Conservation (phyloP, 2,888 invertebrate genomes). For the Hypolimnas misippus region DNA sequence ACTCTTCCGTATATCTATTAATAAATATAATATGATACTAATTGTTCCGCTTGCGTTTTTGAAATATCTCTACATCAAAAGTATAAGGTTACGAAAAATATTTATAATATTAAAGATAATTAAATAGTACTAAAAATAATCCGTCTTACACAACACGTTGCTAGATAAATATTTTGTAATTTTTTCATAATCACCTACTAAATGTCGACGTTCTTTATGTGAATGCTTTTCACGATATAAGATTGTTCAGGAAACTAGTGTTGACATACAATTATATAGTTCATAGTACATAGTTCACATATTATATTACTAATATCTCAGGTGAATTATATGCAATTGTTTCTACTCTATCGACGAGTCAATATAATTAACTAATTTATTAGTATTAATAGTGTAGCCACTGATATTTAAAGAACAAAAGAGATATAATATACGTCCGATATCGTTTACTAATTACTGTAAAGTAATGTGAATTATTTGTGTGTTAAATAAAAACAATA, state of each 20-base stretch:
- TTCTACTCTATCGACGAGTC: background rate
- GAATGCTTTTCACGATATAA: too few species aligned
- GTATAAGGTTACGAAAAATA: background rate
- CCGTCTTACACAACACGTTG: too few species aligned
- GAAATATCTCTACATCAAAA: slow-evolving; percentile 2
- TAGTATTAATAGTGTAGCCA: too few species aligned
- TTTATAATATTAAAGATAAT: background rate
- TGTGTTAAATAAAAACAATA: too few species aligned
- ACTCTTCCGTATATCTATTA: background rate
- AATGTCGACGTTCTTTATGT: too few species aligned
- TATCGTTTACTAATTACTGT: too few species aligned
- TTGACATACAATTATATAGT: background rate
- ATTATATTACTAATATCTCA: background rate
- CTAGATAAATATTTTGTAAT: too few species aligned
- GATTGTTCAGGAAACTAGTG: background rate
- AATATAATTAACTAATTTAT: slow-evolving; percentile 1
- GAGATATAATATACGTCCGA: too few species aligned
- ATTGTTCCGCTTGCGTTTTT: background rate
- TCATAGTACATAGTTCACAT: background rate
- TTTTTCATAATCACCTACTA: too few species aligned
- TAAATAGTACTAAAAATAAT: too few species aligned
- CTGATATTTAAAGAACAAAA: too few species aligned
- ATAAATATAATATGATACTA: slow-evolving; percentile 6
- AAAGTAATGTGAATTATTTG: too few species aligned
- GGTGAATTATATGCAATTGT: background rate